Evolutionary conservation across 1,140 invertebrate species (phyloP).

Genomic region (Papilio aristodemus): DNA sequence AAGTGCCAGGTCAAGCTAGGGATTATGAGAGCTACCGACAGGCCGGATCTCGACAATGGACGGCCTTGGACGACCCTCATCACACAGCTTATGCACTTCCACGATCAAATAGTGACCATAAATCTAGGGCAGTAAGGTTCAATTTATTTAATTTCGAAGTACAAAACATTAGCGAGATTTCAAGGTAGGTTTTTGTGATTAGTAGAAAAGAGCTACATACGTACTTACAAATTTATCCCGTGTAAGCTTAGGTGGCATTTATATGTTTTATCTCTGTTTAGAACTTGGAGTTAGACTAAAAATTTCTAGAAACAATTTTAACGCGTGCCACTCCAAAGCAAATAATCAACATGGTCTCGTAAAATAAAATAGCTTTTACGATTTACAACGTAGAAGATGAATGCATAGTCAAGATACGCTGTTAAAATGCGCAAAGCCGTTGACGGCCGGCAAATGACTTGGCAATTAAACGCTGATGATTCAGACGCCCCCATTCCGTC

Average conservation of each 20-base stretch:
- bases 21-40: slow-evolving; percentile 33
- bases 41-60: slow-evolving; percentile 60
- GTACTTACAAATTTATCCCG: neutral
- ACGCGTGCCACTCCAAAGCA: no score
- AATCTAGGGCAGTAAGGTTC: neutral
- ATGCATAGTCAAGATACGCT: neutral
- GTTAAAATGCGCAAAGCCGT: neutral
- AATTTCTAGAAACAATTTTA: no score
- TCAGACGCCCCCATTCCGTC: neutral
- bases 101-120: slow-evolving; percentile 4
- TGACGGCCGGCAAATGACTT: neutral
- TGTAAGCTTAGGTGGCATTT: neutral
- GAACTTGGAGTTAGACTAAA: neutral
- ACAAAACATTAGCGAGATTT: slow-evolving; percentile 18
- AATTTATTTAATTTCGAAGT: neutral
- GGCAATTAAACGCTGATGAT: neutral
- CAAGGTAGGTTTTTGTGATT: slow-evolving; percentile 31
- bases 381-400: neutral
- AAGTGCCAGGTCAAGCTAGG: slow-evolving; percentile 34
- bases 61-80: slow-evolving; percentile 71
- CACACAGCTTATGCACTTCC: slow-evolving; percentile 8
- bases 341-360: no score
- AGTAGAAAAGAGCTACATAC: slow-evolving; percentile 23
- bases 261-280: neutral
- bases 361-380: neutral